phyloP scores from a whole-genome alignment of 92 coral and sea anemone genomes.

The Porites cylindrica region DNA sequence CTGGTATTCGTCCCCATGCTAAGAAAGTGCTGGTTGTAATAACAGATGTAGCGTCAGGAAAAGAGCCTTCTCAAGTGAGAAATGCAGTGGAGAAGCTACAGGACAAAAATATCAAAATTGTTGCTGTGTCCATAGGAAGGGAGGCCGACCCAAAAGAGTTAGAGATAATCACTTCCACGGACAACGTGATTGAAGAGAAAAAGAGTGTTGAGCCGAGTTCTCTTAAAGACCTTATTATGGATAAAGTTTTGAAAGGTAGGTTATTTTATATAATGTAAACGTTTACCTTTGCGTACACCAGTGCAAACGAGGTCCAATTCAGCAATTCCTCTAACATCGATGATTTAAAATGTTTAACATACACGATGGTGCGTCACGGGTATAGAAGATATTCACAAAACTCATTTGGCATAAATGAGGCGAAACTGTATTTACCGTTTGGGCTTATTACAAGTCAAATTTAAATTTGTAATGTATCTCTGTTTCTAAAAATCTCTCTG shows the following conservation, averaged over 20 bases:
- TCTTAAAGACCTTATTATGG: conserved; percentile 76
- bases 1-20: conserved; percentile 61
- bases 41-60: conserved; percentile 68
- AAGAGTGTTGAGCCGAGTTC: conserved; percentile 66
- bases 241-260: conserved; percentile 39
- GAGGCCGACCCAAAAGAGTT: conserved; percentile 80
- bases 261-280: background rate
- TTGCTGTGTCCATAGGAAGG: conserved; percentile 88
- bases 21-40: conserved; percentile 75
- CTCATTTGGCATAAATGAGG: too few species aligned
- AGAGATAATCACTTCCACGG: conserved; percentile 61
- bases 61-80: conserved; percentile 51
- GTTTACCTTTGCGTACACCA: background rate
- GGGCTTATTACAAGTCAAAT: too few species aligned
- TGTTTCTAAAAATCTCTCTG: too few species aligned
- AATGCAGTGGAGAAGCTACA: conserved; percentile 68
- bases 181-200: conserved; percentile 64
- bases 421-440: too few species aligned
- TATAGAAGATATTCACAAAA: too few species aligned
- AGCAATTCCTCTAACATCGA: too few species aligned
- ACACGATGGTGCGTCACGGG: too few species aligned
- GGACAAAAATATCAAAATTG: conserved; percentile 71
- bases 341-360: too few species aligned
- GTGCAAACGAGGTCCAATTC: background rate
- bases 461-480: too few species aligned